Evolutionary conservation across 1,140 invertebrate species (phyloP), one percentile per base, ranked within the genome.

Genomic region (Drosophila sp.): DNA sequence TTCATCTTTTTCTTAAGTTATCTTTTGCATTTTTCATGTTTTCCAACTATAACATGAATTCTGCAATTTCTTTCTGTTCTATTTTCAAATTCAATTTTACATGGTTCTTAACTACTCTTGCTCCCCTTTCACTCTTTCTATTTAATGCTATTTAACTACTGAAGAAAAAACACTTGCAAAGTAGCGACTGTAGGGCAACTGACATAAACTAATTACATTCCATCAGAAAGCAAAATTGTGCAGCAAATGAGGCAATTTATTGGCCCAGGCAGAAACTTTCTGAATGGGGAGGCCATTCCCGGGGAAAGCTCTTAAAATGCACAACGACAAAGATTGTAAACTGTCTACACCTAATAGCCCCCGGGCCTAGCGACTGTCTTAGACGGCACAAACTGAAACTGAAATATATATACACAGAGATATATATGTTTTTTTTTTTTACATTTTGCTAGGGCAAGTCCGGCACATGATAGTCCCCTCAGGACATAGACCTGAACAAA

Each of bases 211-310:
- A 90, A 90, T 90, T 81, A 73, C 72, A 71, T 82, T 81, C 78
- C 80, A 90, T 90, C 78, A 90, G 81, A 75, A 76, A 76, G 63
- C 65, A 72, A 81, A 90, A 86, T 81, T 84, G 81, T 80, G 70
- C 71, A 58, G 53, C 82, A 86, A 89, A 89, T 90, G 81, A 82
- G 78, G 76, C 86, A 75, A 76, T 90, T 82, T 80, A 84, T 86
- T 89, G 67, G 63, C 11, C 45, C 38, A 32, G 57, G 51, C 29
- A 70, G 48, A 48, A 67, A 59, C 62, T 74, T 69, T 76, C 65
- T 61, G 76, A 71, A 75, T 72, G 64, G 41, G 36, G 36, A 51
- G 32, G 4, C 50, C 25, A 14, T 38, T 38, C 43, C 7, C 25
- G 61, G 43, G 14, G 57, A 83, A 72, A 67, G 72, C 76, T 58